Evolutionary conservation across 2,113 vertebrate species (phyloP), one percentile per base, ranked within the genome.

Genomic region (Cathartes aura): DNA sequence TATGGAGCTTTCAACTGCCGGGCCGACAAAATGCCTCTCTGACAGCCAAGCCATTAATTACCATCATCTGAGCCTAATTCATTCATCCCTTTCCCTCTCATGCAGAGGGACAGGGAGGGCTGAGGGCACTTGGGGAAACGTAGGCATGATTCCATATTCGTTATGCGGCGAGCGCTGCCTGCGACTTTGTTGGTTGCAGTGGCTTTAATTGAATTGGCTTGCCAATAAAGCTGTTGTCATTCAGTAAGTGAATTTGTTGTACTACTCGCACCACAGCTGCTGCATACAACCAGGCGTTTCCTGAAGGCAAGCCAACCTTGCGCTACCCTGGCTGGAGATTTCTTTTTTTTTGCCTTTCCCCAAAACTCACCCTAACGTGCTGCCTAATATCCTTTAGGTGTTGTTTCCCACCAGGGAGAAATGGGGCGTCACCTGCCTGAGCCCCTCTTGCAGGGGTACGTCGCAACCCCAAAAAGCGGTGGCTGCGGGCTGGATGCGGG

Each of bases 161-260:
- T 98, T 98, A 98, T 98, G 98, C 98, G 97, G 98, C 97, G 95
- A 98, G 97, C 67, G 95, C 98, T 98, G 98, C 98, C 95, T 97
- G 98, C 97, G 98, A 98, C 98, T 98, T 98, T 98, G 98, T 98
- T 97, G 98, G 98, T 98, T 98, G 98, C 98, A 98, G 98, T 98
- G 98, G 98, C 98, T 98, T 98, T 99, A 99, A 99, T 99, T 99
- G 98, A 99, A 99, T 99, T 99, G 99, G 99, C 99, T 99, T 99
- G 98, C 99, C 99, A 99, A 99, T 99, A 99, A 99, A 99, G 99
- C 98, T 98, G 98, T 98, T 99, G 98, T 98, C 98, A 99, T 99
- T 99, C 98, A 99, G 98, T 98, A 98, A 99, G 98, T 99, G 98
- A 98, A 98, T 99, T 99, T 98, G 98, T 98, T 98, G 98, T 98